phyloP scores from a whole-genome alignment of 30 jellyfish, hydroid and myxozoan genomes.

The Nemopilema nomurai region DNA sequence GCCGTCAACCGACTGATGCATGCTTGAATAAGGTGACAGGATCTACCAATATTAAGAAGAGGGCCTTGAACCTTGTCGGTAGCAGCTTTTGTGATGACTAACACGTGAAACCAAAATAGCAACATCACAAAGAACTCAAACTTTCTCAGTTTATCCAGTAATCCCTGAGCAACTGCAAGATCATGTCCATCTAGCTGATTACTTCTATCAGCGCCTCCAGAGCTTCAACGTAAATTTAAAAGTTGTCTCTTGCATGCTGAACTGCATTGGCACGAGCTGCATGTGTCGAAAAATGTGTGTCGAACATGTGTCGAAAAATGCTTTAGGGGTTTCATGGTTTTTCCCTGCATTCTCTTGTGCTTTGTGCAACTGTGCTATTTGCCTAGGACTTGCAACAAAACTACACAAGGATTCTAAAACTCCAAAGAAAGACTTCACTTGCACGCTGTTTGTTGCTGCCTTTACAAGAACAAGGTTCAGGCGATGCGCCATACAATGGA shows the following conservation, averaged over 20 bases:
- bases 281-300: too few relatives aligned
- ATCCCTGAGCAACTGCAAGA: conserved; percentile 20
- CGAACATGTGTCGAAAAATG: conserved; percentile 25
- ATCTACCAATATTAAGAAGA: conserved; percentile 34
- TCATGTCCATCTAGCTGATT: conserved; percentile 44
- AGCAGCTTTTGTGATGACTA: conserved; percentile 59
- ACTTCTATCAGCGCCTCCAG: conserved; percentile 18
- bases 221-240: conserved; percentile 30
- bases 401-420: background rate
- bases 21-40: conserved; percentile 12
- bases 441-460: background rate
- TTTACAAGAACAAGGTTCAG: conserved; percentile 54
- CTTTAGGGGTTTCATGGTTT: conserved; percentile 13
- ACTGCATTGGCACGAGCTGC: conserved; percentile 49
- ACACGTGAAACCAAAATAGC: conserved; percentile 48
- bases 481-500: conserved; percentile 19
- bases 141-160: conserved; percentile 4
- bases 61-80: conserved; percentile 72
- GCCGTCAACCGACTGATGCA: background rate
- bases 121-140: conserved; percentile 49
- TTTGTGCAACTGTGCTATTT: conserved; percentile 22
- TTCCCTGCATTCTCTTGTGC: conserved; percentile 27
- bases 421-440: background rate
- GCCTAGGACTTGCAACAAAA: conserved; percentile 33
- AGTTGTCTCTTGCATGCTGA: conserved; percentile 41